A percentile compares a stretch with the other conserved stretches of the same genome.
phyloP scores from a whole-genome alignment of 2,113 vertebrate genomes.

The Apteryx owenii region DNA sequence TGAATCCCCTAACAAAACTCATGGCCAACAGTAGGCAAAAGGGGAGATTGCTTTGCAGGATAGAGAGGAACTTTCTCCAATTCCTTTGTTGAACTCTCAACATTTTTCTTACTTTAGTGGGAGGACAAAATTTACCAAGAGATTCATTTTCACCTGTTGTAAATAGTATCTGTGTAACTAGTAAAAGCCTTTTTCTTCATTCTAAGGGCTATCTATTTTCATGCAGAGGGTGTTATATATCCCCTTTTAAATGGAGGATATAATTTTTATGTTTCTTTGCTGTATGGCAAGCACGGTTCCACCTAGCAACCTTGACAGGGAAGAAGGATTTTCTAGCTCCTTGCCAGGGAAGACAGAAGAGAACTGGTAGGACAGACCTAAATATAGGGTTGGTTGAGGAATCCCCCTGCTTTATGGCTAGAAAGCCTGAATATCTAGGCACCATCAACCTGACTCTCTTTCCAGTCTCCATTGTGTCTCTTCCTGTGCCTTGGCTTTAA shows the following conservation, averaged over 20 bases:
- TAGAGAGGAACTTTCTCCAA: not conserved
- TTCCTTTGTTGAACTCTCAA: not conserved
- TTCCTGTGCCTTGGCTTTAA: not conserved
- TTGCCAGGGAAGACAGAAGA: not conserved
- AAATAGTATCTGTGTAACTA: not conserved
- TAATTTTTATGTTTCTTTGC: not conserved
- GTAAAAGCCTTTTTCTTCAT: not conserved
- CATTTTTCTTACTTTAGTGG: not conserved
- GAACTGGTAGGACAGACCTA: not conserved
- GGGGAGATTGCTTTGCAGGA: not conserved
- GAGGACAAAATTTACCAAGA: not conserved
- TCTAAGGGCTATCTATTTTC: not conserved
- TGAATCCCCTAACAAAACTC: slow-evolving; percentile 13
- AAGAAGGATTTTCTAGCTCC: not conserved
- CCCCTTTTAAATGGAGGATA: not conserved
- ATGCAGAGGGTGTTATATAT: not conserved
- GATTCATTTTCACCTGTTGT: not conserved
- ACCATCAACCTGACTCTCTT: not conserved
- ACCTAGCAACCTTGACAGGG: not conserved
- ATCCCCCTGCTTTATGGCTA: not conserved
- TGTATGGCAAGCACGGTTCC: fast-evolving
- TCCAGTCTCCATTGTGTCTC: not conserved
- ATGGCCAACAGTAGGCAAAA: not conserved
- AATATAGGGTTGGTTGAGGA: not conserved
- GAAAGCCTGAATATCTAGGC: not conserved